A percentile compares a stretch with the other conserved stretches of the same genome.
phyloP scores from a whole-genome alignment of 2,113 vertebrate genomes.

The Rutilus rutilus region DNA sequence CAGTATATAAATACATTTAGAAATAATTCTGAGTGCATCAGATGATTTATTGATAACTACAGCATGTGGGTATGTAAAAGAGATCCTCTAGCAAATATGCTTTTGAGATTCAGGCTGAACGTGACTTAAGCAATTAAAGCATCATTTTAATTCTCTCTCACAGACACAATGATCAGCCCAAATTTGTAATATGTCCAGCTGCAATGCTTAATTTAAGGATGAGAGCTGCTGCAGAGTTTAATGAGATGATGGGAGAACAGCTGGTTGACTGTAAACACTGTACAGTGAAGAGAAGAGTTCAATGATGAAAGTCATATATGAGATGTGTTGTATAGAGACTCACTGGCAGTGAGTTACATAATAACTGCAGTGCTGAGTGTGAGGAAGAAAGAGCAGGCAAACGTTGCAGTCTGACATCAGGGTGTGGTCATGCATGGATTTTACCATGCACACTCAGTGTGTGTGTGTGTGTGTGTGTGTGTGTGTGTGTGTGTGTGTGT shows the following conservation, averaged over 20 bases:
- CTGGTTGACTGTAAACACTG: not conserved
- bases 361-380: constrained; percentile 26
- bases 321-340: not conserved
- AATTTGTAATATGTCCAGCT: not conserved
- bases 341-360: not conserved
- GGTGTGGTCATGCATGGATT: constrained; percentile 19
- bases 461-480: too few relatives aligned
- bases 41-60: not conserved
- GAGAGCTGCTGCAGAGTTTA: not conserved
- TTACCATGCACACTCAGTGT: not conserved
- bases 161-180: not conserved
- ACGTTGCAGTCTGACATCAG: not conserved
- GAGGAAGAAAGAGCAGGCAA: not conserved
- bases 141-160: not conserved
- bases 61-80: not conserved
- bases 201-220: not conserved
- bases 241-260: not conserved
- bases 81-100: not conserved
- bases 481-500: not conserved
- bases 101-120: not conserved
- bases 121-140: not conserved
- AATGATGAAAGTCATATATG: constrained; percentile 2
- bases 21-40: not conserved
- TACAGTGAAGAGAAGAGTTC: not conserved
- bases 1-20: not conserved